These are phyloP conservation scores for Pteromalus puparum DNA, from an alignment of 1,140 invertebrate genomes.

Conservation along the genomic window DNA sequence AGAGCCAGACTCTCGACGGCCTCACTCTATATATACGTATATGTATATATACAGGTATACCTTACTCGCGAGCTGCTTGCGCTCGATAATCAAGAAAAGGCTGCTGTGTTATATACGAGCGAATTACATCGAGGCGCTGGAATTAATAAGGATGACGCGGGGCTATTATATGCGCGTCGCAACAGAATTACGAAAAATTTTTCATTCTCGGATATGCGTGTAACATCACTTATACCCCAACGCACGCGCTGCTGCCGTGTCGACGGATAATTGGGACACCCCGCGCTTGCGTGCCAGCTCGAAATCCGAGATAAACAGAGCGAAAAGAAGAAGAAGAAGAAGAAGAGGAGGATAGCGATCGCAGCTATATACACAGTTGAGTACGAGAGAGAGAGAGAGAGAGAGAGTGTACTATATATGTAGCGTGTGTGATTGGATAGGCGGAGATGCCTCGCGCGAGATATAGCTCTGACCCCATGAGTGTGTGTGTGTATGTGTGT, in stretches of 20 bases:
- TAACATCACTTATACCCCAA: not conserved
- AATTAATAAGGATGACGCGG: not conserved
- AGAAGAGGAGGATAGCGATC: not conserved
- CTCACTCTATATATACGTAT: not conserved
- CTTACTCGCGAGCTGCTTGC: not conserved
- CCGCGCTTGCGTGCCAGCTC: conserved; percentile 20
- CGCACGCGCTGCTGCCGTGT: conserved; percentile 62
- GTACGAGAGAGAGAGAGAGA: too few relatives aligned
- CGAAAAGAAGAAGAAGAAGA: not conserved
- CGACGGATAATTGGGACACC: conserved; percentile 68
- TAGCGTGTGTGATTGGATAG: conserved; percentile 74
- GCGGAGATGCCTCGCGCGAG: conserved; percentile 75
- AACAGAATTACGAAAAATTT: not conserved
- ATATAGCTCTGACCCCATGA: conserved; percentile 74
- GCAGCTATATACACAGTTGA: not conserved
- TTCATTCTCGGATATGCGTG: not conserved
- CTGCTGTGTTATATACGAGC: not conserved
- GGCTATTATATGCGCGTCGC: too few relatives aligned
- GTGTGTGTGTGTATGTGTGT: conserved; percentile 56
- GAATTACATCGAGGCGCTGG: not conserved
- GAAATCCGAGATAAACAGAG: conserved; percentile 34
- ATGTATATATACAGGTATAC: conserved; percentile 10
- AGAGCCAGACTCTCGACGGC: not conserved
- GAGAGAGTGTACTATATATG: conserved; percentile 50
- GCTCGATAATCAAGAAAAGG: not conserved